Percentiles rank a stretch among this genome's conserved stretches.
phyloP scores from a whole-genome alignment of 2,797 vertebrate species.

The Hephaestus fuliginosus region DNA sequence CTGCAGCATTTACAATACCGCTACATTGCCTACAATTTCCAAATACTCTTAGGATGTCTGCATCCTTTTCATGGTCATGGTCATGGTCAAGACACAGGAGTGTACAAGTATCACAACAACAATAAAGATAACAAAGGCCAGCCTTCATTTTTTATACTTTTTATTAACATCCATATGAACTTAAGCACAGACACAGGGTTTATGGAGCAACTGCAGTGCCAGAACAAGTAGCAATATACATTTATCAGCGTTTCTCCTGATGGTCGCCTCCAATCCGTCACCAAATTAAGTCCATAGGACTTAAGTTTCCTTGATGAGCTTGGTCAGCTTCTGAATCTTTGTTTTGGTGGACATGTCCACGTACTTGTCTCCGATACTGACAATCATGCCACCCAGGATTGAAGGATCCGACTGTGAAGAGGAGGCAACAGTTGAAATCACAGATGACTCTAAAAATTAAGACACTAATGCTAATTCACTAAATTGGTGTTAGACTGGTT shows the following conservation, averaged over 20 bases:
- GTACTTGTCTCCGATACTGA: conserved; percentile 94
- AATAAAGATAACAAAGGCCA: conserved; percentile 25
- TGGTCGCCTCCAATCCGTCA: conserved; percentile 44
- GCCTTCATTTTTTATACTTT: conserved; percentile 55
- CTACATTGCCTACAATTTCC: background rate
- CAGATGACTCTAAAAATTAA: background rate
- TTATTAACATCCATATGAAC: conserved; percentile 81
- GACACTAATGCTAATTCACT: background rate
- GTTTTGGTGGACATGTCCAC: conserved; percentile 91
- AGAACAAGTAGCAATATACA: conserved; percentile 73
- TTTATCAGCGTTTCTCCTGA: conserved; percentile 47
- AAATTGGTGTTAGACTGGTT: background rate
- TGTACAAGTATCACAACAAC: background rate
- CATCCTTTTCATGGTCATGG: background rate
- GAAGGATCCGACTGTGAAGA: conserved; percentile 88
- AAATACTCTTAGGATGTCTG: background rate
- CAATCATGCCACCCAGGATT: conserved; percentile 96
- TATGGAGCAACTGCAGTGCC: conserved; percentile 67
- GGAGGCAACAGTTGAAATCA: conserved; percentile 14
- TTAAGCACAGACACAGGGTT: conserved; percentile 75
- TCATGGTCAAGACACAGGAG: background rate
- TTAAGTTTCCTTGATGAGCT: conserved; percentile 89
- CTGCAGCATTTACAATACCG: background rate
- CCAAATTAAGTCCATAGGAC: conserved; percentile 80
- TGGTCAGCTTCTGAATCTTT: conserved; percentile 95